Evolutionary conservation across 2,888 invertebrate genomes (phyloP).

Genomic region (Tetranychus truncatus): DNA sequence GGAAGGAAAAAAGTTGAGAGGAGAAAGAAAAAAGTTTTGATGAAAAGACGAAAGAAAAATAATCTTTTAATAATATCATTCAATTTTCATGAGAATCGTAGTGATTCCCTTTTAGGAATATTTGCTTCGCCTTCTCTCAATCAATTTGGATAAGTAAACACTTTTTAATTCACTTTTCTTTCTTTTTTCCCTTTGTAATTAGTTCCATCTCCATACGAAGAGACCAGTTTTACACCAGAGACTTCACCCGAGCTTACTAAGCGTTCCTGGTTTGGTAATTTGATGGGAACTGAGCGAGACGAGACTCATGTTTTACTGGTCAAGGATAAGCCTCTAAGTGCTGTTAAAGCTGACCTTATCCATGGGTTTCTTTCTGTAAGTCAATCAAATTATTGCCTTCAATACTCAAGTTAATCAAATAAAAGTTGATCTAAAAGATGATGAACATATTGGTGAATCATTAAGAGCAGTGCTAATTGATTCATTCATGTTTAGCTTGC

Average conservation of each 20-base stretch:
- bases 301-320: constrained; percentile 86
- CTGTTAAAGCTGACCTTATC: constrained; percentile 82
- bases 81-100: no score
- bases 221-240: constrained; percentile 81
- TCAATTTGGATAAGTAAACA: background rate
- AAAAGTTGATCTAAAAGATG: no score
- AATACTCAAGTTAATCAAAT: no score
- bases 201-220: constrained; percentile 49
- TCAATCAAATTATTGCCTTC: background rate
- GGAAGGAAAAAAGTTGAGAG: no score
- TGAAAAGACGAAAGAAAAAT: background rate
- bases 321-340: constrained; percentile 78
- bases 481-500: no score
- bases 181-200: constrained; percentile 13
- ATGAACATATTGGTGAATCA: background rate
- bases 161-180: constrained; percentile 8
- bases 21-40: background rate
- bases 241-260: constrained; percentile 91
- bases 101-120: no score
- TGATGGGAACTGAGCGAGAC: constrained; percentile 87
- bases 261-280: constrained; percentile 94
- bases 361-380: constrained; percentile 73
- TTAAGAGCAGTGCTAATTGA: no score
- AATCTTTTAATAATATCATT: no score
- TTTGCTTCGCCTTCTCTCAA: no score